Conservation (phyloP, 2,113 vertebrate genomes). For the Microcebus griseorufus region DNA sequence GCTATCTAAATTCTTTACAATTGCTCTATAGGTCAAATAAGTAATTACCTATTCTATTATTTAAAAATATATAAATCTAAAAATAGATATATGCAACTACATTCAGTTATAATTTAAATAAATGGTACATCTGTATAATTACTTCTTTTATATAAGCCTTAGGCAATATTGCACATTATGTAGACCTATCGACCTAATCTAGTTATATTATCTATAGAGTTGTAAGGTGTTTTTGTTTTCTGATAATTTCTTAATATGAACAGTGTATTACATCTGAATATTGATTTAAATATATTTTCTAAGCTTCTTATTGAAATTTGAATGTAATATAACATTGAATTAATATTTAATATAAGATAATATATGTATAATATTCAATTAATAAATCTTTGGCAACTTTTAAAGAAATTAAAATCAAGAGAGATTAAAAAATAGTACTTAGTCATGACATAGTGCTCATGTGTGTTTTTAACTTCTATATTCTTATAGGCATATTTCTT, state of each 20-base stretch:
- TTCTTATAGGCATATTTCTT: neutral
- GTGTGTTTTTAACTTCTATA: neutral
- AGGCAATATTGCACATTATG: neutral
- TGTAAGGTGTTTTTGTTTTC: neutral
- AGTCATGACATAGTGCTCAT: neutral
- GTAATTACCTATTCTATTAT: neutral
- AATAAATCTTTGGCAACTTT: neutral
- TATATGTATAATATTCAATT: neutral
- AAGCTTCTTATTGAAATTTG: neutral
- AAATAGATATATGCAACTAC: neutral
- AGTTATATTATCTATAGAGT: neutral
- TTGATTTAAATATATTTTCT: neutral
- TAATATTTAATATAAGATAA: neutral
- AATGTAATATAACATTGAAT: neutral
- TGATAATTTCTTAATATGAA: neutral
- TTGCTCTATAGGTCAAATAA: neutral
- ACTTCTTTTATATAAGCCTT: neutral
- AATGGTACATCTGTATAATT: neutral
- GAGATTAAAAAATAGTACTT: neutral
- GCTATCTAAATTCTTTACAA: neutral
- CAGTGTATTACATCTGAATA: neutral
- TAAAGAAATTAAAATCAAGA: neutral
- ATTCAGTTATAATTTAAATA: conserved; percentile 10
- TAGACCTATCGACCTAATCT: neutral
- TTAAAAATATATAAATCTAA: neutral